A percentile compares a stretch with the other conserved stretches of the same genome.
Evolutionary conservation across 2,797 vertebrate species (phyloP).

Genomic region (Euthynnus affinis): DNA sequence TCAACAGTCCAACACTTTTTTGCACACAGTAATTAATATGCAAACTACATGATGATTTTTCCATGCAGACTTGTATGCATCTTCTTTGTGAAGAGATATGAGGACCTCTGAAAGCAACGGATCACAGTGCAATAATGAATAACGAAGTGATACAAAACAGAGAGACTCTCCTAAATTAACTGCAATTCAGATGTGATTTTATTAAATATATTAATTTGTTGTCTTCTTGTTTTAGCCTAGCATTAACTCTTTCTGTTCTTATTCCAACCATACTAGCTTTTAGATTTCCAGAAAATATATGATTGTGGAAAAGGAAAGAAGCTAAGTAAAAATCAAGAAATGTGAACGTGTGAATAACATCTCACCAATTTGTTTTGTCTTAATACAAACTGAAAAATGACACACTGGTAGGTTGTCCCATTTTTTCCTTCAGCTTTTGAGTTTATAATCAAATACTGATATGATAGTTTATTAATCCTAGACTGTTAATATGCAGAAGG

Average conservation of each 20-base stretch:
- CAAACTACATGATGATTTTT: slow-evolving; percentile 10
- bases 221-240: slow-evolving; percentile 16
- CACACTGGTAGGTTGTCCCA: background rate
- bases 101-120: slow-evolving; percentile 22
- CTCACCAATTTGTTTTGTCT: slow-evolving; percentile 29
- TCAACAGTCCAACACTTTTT: slow-evolving; percentile 33
- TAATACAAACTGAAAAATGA: slow-evolving; percentile 27
- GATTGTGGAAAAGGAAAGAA: background rate
- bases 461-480: background rate
- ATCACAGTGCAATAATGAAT: slow-evolving; percentile 62
- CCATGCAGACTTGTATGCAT: slow-evolving; percentile 4
- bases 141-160: slow-evolving; percentile 33
- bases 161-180: slow-evolving; percentile 18
- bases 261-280: slow-evolving; percentile 5
- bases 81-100: slow-evolving; percentile 18
- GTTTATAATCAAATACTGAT: background rate
- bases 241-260: slow-evolving; percentile 20
- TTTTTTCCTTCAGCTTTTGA: background rate
- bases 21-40: slow-evolving; percentile 12
- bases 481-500: background rate
- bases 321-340: slow-evolving; percentile 15
- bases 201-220: slow-evolving; percentile 13
- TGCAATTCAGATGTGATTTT: slow-evolving; percentile 22
- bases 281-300: slow-evolving; percentile 12
- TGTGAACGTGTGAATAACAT: slow-evolving; percentile 23